Conservation (phyloP, 2,113 vertebrate species). For the Labeo catla region DNA sequence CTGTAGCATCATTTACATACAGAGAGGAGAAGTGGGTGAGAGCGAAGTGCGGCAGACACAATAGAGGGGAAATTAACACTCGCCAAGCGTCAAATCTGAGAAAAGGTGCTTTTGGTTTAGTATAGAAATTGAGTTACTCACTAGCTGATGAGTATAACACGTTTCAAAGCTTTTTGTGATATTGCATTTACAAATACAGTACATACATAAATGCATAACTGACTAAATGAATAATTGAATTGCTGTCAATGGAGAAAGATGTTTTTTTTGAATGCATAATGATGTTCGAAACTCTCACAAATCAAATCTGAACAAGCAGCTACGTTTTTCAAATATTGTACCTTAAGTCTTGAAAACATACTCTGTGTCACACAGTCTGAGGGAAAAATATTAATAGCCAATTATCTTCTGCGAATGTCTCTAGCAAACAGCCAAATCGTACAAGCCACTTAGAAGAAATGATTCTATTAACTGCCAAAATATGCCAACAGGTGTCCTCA, state of each 20-base stretch:
- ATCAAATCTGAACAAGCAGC: not conserved
- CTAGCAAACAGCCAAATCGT: not conserved
- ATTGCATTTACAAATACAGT: not conserved
- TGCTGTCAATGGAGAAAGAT: not conserved
- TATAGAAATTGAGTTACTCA: too few relatives aligned
- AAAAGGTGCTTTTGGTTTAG: not conserved
- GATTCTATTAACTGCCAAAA: constrained; percentile 39
- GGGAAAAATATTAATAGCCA: not conserved
- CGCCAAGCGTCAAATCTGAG: not conserved
- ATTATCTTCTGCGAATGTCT: not conserved
- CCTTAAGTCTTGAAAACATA: not conserved
- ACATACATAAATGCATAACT: not conserved
- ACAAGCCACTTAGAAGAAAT: constrained; percentile 52
- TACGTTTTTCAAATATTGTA: not conserved
- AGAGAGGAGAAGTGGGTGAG: not conserved
- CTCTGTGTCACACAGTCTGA: not conserved
- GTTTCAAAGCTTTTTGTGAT: not conserved
- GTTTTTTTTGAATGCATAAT: not conserved
- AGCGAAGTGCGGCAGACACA: not conserved
- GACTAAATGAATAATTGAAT: not conserved
- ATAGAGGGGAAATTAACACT: not conserved
- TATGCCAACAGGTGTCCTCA: constrained; percentile 25
- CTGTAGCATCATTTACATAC: not conserved
- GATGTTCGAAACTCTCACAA: not conserved
- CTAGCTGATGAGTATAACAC: not conserved